Percentiles rank a stretch among this genome's conserved stretches.
phyloP scores from a whole-genome alignment of 2,888 invertebrate species.

The Aquatica leii region DNA sequence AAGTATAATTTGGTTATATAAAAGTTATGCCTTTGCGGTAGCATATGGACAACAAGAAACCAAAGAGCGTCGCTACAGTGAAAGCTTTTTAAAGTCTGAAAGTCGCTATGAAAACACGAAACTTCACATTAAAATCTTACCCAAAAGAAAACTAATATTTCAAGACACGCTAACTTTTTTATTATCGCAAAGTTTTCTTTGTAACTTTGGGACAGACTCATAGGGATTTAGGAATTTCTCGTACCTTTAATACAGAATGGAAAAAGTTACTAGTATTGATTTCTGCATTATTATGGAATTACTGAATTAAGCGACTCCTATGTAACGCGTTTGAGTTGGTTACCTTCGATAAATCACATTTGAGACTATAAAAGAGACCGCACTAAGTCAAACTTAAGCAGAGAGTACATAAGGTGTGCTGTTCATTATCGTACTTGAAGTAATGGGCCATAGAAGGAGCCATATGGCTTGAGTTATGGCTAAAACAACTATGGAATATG shows the following conservation, averaged over 20 bases:
- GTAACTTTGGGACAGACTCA: constrained; percentile 29
- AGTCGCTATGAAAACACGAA: constrained; percentile 38
- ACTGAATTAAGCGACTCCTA: constrained; percentile 26
- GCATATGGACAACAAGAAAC: constrained; percentile 46
- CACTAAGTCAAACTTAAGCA: constrained; percentile 46
- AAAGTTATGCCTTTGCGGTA: constrained; percentile 43
- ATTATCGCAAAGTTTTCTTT: constrained; percentile 40
- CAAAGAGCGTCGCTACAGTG: constrained; percentile 24
- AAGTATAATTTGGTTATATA: constrained; percentile 49
- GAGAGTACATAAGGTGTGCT: constrained; percentile 47
- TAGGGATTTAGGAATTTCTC: constrained; percentile 21
- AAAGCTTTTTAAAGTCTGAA: constrained; percentile 38
- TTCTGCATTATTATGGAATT: constrained; percentile 26
- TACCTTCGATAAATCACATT: constrained; percentile 33
- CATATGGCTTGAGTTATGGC: constrained; percentile 46
- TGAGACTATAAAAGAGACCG: constrained; percentile 44
- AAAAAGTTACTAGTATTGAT: constrained; percentile 22
- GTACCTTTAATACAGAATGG: constrained; percentile 19
- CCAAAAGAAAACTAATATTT: constrained; percentile 50
- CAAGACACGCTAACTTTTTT: constrained; percentile 45
- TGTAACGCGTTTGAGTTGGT: constrained; percentile 22
- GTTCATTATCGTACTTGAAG: constrained; percentile 47
- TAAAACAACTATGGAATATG: constrained; percentile 44
- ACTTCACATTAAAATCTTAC: constrained; percentile 48
- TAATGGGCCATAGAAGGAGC: constrained; percentile 45